Base-by-base conservation (phyloP, 1,140 invertebrate species). In the Leptoteleia sp. region DNA sequence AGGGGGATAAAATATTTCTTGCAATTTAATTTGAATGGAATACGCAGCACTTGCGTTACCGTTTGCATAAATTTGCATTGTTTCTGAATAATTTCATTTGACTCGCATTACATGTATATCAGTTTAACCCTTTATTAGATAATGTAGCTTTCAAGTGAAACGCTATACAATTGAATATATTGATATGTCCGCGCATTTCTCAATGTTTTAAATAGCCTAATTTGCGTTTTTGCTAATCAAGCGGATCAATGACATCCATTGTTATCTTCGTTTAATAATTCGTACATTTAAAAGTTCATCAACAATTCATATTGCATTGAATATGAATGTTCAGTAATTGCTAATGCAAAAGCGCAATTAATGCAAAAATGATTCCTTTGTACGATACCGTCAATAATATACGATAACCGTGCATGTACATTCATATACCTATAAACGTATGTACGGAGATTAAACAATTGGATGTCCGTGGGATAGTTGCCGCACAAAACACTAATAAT, bases 21-120 rank as follows among this genome's bases (percentile, higher is more conserved):
- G 48, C 40, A 43, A 70, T 68, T 68, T 55, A 62, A 64, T 76
- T 70, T 42, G 47, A 76, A 67, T 65, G 40, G 64, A 57, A 52
- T 55, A 54, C 27, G 45, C 38, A 61, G 57, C 19, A 62, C 33
- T 68, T 68, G 64, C 62, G 40, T 64, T 48, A 38, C 42, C 37
- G 42, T 68, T 76, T 64, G 73, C 73, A 76, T 76, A 64, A 29
- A 68, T 76, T 76, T 76, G 64, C 72, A 76, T 76, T 76, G 72
- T 76, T 76, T 52, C 55, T 62, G 52, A 76, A 76, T 76, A 62
- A 68, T 76, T 70, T 62, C 61, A 76, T 76, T 67, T 62, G 38
- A 15, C 45, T 45, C 55, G 48, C 38, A 62, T 76, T 64, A 68
- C 64, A 76, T 68, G 38, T 68, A 64, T 68, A 67, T 67, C 38